Evolutionary conservation across 2,888 invertebrate species (phyloP).

Genomic region (Apotomis betuletana): DNA sequence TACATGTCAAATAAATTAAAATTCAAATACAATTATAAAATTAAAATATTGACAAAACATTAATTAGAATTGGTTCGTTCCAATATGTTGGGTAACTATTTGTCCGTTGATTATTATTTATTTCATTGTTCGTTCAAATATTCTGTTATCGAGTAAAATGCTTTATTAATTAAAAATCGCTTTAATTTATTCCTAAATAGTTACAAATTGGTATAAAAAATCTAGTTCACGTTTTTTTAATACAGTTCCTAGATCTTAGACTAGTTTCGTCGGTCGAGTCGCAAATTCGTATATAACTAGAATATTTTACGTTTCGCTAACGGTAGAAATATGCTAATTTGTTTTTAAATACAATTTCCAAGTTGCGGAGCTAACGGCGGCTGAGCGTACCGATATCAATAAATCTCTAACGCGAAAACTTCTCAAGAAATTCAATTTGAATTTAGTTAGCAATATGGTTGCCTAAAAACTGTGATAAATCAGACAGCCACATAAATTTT

Average conservation of each 20-base stretch:
- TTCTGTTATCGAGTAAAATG: too few species aligned
- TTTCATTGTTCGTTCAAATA: too few species aligned
- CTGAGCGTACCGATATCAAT: slow-evolving; percentile 20
- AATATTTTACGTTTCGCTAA: slow-evolving; percentile 21
- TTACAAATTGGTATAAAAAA: too few species aligned
- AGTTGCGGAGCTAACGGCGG: slow-evolving; percentile 25
- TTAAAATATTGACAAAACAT: too few species aligned
- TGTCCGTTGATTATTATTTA: too few species aligned
- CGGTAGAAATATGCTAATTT: slow-evolving; percentile 35
- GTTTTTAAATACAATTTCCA: slow-evolving; percentile 38
- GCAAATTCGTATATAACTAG: slow-evolving; percentile 3
- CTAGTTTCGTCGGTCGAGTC: background rate
- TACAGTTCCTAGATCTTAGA: background rate
- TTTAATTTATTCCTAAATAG: too few species aligned
- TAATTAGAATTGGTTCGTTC: too few species aligned
- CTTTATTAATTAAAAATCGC: too few species aligned
- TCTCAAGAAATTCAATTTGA: slow-evolving; percentile 13
- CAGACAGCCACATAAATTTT: slow-evolving; percentile 5
- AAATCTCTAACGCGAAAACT: slow-evolving; percentile 29
- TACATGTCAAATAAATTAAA: too few species aligned
- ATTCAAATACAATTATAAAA: too few species aligned
- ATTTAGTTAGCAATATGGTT: slow-evolving; percentile 19
- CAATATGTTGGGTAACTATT: too few species aligned
- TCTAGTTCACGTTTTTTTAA: background rate
- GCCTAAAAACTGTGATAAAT: slow-evolving; percentile 1